phyloP scores from a whole-genome alignment of 92 coral and sea anemone species.

The Blastomussa wellsi region DNA sequence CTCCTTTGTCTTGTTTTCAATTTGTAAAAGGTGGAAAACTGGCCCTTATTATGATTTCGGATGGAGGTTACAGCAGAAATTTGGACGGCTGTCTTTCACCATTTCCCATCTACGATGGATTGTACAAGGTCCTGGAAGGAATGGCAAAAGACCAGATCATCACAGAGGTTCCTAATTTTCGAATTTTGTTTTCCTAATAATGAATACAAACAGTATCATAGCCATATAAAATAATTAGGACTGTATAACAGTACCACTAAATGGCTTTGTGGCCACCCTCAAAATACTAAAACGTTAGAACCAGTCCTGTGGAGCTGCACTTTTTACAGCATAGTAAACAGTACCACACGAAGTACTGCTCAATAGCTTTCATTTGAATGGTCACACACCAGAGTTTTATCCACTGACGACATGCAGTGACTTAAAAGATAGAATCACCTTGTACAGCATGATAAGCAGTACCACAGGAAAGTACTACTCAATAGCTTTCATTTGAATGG shows the following conservation, averaged over 20 bases:
- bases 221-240: neutral
- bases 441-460: too few species aligned
- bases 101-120: neutral
- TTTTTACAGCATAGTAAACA: too few species aligned
- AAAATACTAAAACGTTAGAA: too few species aligned
- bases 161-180: neutral
- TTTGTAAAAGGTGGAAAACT: neutral
- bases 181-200: neutral
- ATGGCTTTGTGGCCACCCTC: neutral
- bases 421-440: too few species aligned
- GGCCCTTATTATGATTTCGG: neutral
- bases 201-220: neutral
- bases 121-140: neutral
- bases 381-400: too few species aligned
- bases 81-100: neutral
- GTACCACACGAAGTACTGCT: too few species aligned
- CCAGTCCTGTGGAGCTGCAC: too few species aligned
- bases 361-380: too few species aligned
- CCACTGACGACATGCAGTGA: too few species aligned
- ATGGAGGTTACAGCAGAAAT: neutral
- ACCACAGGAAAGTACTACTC: too few species aligned
- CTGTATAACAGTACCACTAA: too few species aligned
- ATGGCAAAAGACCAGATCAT: slow-evolving; percentile 9
- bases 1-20: too few species aligned
- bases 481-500: neutral